Conservation (phyloP, 2,888 invertebrate species). For the Biston betularia region DNA sequence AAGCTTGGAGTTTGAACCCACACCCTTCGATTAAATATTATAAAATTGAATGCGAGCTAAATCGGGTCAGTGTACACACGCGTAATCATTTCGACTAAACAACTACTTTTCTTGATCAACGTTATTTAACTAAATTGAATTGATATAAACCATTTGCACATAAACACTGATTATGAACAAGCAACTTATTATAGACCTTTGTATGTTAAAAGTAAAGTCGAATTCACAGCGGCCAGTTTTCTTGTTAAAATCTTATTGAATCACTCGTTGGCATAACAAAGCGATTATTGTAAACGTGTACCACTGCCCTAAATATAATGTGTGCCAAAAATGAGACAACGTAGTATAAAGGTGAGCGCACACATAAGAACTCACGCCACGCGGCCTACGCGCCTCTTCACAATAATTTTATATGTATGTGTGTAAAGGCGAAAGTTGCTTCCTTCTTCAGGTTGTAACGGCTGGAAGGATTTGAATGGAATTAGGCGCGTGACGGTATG, state of each 20-base stretch:
- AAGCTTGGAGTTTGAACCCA: too few species aligned
- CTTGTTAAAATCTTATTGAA: neutral
- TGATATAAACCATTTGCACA: slow-evolving; percentile 1
- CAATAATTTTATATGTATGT: too few species aligned
- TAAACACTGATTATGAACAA: slow-evolving; percentile 11
- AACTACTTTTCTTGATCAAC: neutral
- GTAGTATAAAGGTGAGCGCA: neutral
- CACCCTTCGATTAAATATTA: too few species aligned
- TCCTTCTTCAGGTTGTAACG: too few species aligned
- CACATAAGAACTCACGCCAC: too few species aligned
- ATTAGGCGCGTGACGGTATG: too few species aligned
- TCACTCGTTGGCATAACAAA: slow-evolving; percentile 21
- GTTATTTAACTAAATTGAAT: slow-evolving; percentile 20
- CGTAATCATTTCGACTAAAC: too few species aligned
- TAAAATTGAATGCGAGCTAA: too few species aligned
- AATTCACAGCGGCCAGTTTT: neutral
- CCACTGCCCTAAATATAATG: slow-evolving; percentile 26
- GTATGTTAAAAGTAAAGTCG: neutral
- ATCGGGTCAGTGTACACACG: too few species aligned
- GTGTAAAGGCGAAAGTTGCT: too few species aligned
- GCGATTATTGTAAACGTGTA: slow-evolving; percentile 17
- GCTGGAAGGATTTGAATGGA: too few species aligned
- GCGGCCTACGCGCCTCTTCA: too few species aligned
- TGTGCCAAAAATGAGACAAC: slow-evolving; percentile 21
- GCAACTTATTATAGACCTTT: neutral